phyloP scores from a whole-genome alignment of 2,797 vertebrate species.

The Cygnus olor region DNA sequence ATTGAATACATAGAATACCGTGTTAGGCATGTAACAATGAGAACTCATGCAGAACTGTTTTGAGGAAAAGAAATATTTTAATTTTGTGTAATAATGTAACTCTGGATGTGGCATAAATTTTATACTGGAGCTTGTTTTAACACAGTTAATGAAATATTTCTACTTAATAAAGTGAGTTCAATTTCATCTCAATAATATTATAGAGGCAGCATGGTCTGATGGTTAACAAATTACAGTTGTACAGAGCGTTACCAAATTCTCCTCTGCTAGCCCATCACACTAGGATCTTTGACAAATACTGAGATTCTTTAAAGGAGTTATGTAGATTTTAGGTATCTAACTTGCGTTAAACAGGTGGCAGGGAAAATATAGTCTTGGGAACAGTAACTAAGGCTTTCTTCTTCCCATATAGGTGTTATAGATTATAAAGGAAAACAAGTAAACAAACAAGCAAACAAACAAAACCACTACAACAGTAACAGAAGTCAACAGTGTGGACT shows the following conservation, averaged over 20 bases:
- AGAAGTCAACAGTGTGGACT: not conserved
- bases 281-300: not conserved
- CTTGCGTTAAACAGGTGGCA: not conserved
- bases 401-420: not conserved
- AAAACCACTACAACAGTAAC: not conserved
- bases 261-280: not conserved
- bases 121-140: not conserved
- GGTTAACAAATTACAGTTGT: not conserved
- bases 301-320: not conserved
- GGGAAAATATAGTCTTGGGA: not conserved
- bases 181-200: conserved; percentile 12
- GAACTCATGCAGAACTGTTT: conserved; percentile 46
- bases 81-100: not conserved
- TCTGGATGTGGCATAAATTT: conserved; percentile 14
- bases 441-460: not conserved
- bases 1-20: conserved; percentile 18
- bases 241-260: not conserved
- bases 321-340: not conserved
- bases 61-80: conserved; percentile 42
- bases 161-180: conserved; percentile 23
- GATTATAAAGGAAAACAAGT: not conserved
- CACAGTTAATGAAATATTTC: conserved; percentile 33
- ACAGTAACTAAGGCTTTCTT: not conserved
- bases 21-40: conserved; percentile 22
- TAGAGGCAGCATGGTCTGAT: not conserved